Evolutionary conservation across 1,140 invertebrate species (phyloP), one percentile per base, ranked within the genome.

Genomic region (Glossosoma conforme): DNA sequence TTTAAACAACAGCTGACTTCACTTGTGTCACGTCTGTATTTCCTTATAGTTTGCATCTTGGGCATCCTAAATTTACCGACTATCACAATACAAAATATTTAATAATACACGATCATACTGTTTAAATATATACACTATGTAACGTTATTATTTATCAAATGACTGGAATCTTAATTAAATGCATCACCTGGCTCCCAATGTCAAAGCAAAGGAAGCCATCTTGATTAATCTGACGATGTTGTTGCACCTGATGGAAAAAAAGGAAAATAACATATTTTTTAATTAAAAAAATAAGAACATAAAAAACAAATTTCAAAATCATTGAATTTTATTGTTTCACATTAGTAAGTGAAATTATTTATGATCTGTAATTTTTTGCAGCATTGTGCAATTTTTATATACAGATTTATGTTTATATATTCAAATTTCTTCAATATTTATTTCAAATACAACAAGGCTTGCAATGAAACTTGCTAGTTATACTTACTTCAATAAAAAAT

Each of bases 1-100:
- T 97, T 97, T 38, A 97, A 79, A 72, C 93, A 96, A 77, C 92
- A 95, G 77, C 90, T 94, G 63, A 97, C 91, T 88, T 97, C 93
- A 69, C 84, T 90, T 54, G 87, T 87, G 70, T 91, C 87, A 63
- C 87, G 79, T 66, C 87, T 76, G 72, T 87, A 86, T 74, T 89
- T 89, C 62, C 84, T 73, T 62, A 83, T 74, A 43, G 66, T 68
- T 60, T 74, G 69, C 67, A 78, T 70, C 63, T 70, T 75, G 42
- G 35, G 28, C 48, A 51, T 51, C 41, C 44, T 51, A 5, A 22
- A 25, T 44, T 44, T 33, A 35, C 38, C 24, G 25, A 36, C 14
- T 44, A 40, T 44, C 33, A 36, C 35, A 40, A 51, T 51, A 14
- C 21, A 44, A 32, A 15, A 21, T 44, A 21, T 5, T 11, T 38